Evolutionary conservation across 2,888 invertebrate species (phyloP).

Genomic region (Elmis aenea): DNA sequence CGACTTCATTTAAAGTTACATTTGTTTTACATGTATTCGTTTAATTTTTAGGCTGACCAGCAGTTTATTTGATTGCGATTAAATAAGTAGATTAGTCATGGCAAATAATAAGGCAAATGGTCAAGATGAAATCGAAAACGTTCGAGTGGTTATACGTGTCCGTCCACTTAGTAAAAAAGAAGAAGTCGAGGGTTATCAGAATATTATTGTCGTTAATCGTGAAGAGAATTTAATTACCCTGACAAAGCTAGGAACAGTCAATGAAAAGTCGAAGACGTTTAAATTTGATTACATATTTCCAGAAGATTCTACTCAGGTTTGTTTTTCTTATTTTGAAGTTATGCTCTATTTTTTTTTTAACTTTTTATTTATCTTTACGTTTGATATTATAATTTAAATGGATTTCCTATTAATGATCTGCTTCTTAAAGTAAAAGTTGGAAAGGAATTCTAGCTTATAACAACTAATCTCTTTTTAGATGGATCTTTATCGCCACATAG

Average conservation of each 20-base stretch:
- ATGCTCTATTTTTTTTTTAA: neutral
- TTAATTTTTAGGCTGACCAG: no score
- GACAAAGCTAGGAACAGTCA: constrained; percentile 62
- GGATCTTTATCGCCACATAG: constrained; percentile 94
- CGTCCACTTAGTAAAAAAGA: constrained; percentile 90
- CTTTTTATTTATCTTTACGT: constrained; percentile 1
- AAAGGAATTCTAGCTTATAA: constrained; percentile 1
- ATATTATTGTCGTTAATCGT: constrained; percentile 72
- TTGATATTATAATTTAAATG: neutral
- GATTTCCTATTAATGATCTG: neutral
- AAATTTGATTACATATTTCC: constrained; percentile 93
- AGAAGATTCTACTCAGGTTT: constrained; percentile 75
- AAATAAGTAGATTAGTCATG: constrained; percentile 10
- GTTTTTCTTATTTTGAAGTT: constrained; percentile 13
- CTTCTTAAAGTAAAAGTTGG: no score
- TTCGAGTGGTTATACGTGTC: constrained; percentile 91
- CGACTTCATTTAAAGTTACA: no score
- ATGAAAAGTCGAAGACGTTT: constrained; percentile 80
- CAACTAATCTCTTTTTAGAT: constrained; percentile 51
- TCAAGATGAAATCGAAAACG: constrained; percentile 66
- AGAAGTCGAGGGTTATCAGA: constrained; percentile 62
- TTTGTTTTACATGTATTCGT: no score
- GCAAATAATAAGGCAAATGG: constrained; percentile 18
- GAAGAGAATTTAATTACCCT: constrained; percentile 75
- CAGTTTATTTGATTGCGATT: neutral